These are phyloP conservation scores for Luperina nickerlii DNA, from an alignment of 2,888 invertebrate genomes.

Conservation along the genomic window DNA sequence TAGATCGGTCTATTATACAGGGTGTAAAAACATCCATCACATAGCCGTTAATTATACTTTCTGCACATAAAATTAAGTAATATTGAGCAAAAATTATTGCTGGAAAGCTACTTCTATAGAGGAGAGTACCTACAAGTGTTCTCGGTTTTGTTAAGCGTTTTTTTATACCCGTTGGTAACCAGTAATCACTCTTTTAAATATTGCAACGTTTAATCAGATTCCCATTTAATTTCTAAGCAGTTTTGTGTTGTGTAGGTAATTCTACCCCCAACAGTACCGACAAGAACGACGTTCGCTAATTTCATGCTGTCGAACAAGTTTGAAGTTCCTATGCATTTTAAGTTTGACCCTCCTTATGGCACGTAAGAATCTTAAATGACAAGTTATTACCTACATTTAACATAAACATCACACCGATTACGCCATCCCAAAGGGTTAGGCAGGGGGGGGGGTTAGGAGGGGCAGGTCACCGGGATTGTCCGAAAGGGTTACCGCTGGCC, in stretches of 20 bases:
- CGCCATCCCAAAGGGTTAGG: background rate
- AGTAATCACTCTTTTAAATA: background rate
- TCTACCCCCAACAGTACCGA: slow-evolving; percentile 86
- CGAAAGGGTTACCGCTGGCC: no score
- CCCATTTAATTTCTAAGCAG: background rate
- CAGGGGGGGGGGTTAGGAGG: background rate
- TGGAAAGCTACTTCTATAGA: background rate
- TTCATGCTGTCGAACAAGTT: slow-evolving; percentile 86
- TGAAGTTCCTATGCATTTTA: slow-evolving; percentile 84
- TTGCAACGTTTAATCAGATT: background rate
- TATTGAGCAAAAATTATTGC: background rate
- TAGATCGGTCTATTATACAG: background rate
- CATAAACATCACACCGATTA: background rate
- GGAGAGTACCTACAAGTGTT: no score
- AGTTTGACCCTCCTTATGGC: slow-evolving; percentile 79
- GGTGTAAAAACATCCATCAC: background rate
- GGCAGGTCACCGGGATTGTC: no score
- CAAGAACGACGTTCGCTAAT: slow-evolving; percentile 82
- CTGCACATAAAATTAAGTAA: background rate
- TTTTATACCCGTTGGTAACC: background rate
- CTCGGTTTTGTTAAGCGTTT: background rate
- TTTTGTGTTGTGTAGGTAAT: slow-evolving; percentile 73
- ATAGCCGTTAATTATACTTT: background rate
- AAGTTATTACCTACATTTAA: background rate
- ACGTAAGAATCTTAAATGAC: slow-evolving; percentile 77